phyloP scores from a whole-genome alignment of 1,140 invertebrate genomes.

The Diorhabda sublineata region DNA sequence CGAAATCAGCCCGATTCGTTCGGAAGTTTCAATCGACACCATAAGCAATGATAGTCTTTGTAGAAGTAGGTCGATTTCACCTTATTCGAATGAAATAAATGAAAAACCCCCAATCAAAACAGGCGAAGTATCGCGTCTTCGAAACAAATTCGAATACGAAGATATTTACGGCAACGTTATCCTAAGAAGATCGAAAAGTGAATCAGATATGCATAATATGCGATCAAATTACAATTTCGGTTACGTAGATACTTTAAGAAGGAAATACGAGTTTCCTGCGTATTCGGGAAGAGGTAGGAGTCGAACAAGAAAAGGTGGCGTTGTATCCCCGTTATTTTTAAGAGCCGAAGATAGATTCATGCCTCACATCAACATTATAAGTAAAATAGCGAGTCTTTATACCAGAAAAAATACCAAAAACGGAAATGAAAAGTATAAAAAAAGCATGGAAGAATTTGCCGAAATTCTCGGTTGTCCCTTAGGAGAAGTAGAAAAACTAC shows the following conservation, averaged over 20 bases:
- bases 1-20: conserved; percentile 32
- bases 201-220: conserved; percentile 64
- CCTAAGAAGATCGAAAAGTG: conserved; percentile 61
- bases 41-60: conserved; percentile 59
- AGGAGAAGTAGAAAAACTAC: conserved; percentile 65
- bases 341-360: conserved; percentile 68
- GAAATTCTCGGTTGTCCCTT: conserved; percentile 50
- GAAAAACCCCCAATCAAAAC: conserved; percentile 52
- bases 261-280: conserved; percentile 55
- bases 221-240: conserved; percentile 48
- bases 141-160: conserved; percentile 65
- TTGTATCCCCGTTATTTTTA: conserved; percentile 57
- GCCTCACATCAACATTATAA: conserved; percentile 85
- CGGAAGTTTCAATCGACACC: conserved; percentile 44
- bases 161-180: conserved; percentile 38
- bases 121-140: conserved; percentile 70
- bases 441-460: conserved; percentile 44
- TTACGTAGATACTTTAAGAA: conserved; percentile 57
- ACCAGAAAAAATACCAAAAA: conserved; percentile 40
- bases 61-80: conserved; percentile 62
- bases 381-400: conserved; percentile 68
- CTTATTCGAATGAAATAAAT: conserved; percentile 64
- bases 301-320: conserved; percentile 51
- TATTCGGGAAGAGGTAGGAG: conserved; percentile 48
- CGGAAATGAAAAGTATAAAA: conserved; percentile 39